Percentiles rank a stretch among this genome's conserved stretches.
Conservation (phyloP, 2,888 invertebrate genomes). For the Ichneumon xanthorius region DNA sequence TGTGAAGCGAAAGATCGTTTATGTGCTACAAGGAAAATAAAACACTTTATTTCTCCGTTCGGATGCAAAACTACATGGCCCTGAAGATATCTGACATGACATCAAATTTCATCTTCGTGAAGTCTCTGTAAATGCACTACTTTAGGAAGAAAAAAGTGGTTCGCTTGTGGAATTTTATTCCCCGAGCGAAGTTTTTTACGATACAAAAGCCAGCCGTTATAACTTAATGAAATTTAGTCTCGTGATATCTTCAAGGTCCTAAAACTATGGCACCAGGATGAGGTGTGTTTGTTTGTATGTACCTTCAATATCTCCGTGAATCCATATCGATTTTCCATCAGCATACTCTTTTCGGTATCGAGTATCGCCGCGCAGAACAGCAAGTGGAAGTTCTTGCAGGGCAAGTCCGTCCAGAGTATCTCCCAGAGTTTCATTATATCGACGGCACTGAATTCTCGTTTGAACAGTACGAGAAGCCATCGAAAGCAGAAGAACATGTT, state of each 20-base stretch:
- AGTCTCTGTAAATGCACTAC: too few relatives aligned
- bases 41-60: background rate
- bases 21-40: slow-evolving; percentile 90
- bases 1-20: slow-evolving; percentile 95
- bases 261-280: too few relatives aligned
- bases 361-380: slow-evolving; percentile 97
- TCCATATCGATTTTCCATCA: slow-evolving; percentile 97
- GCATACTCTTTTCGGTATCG: slow-evolving; percentile 93
- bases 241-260: background rate
- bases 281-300: slow-evolving; percentile 68
- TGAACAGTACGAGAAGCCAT: slow-evolving; percentile 98
- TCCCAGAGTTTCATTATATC: slow-evolving; percentile 98
- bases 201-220: background rate
- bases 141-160: too few relatives aligned
- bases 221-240: background rate
- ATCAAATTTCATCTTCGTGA: too few relatives aligned
- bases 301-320: slow-evolving; percentile 98
- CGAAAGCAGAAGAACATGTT: slow-evolving; percentile 99
- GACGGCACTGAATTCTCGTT: slow-evolving; percentile 95
- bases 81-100: too few relatives aligned
- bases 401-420: slow-evolving; percentile 97
- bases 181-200: background rate
- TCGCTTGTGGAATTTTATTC: too few relatives aligned
- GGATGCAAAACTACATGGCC: too few relatives aligned
- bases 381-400: slow-evolving; percentile 97